These are phyloP conservation scores for Spongilla lacustris DNA, from an alignment of 37 sponge, comb jelly and placozoan species.

Conservation along the genomic window DNA sequence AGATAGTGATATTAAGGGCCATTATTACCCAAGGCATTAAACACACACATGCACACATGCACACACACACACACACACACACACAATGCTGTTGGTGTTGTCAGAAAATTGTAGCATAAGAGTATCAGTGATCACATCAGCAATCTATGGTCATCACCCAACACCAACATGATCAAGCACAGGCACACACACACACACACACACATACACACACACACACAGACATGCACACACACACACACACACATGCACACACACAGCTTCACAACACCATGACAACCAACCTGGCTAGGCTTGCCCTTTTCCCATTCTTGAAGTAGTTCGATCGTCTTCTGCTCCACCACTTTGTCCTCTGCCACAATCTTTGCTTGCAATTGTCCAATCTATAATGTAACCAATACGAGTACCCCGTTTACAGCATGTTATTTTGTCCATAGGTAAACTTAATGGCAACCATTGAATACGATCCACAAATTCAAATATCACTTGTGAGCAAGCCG, in stretches of 20 bases:
- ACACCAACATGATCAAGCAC: neutral
- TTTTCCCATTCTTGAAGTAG: slow-evolving; percentile 92
- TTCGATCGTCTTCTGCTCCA: slow-evolving; percentile 86
- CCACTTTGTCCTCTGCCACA: slow-evolving; percentile 79
- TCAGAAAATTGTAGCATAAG: too few species aligned
- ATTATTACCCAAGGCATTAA: too few species aligned
- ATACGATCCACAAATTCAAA: too few species aligned
- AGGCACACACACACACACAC: neutral
- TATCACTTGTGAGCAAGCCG: too few species aligned
- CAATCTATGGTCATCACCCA: too few species aligned
- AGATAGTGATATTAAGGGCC: neutral
- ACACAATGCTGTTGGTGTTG: too few species aligned
- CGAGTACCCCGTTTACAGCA: too few species aligned
- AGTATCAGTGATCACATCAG: too few species aligned
- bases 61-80: too few species aligned
- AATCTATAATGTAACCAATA: slow-evolving; percentile 22
- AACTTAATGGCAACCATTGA: too few species aligned
- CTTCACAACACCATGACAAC: neutral
- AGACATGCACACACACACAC: neutral
- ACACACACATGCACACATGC: too few species aligned
- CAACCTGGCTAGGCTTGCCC: slow-evolving; percentile 91
- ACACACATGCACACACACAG: neutral
- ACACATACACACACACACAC: slow-evolving; percentile 13
- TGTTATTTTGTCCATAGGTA: too few species aligned
- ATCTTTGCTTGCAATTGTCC: slow-evolving; percentile 88